A percentile compares a stretch with the other conserved stretches of the same genome.
Evolutionary conservation across 2,113 vertebrate species (phyloP).

Genomic region (Manacus vitellinus): DNA sequence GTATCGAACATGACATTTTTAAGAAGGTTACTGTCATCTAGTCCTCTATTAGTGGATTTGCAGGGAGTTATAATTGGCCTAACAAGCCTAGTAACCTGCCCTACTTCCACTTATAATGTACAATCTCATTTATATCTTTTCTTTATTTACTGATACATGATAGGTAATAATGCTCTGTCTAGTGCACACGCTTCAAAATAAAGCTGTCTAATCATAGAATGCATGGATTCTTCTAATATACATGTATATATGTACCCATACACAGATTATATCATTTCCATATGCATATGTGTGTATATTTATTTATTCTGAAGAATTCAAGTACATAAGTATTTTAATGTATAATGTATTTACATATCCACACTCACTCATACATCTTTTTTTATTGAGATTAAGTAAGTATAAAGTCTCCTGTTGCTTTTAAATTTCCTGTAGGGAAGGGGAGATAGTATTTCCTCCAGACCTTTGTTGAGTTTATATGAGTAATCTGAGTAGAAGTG

Average conservation of each 20-base stretch:
- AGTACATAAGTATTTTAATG: background rate
- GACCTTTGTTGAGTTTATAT: background rate
- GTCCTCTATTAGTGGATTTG: slow-evolving; percentile 71
- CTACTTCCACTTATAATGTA: slow-evolving; percentile 72
- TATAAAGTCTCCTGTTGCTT: background rate
- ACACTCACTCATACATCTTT: fast-evolving
- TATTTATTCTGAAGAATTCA: background rate
- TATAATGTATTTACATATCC: background rate
- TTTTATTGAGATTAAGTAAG: background rate
- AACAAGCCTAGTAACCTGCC: slow-evolving; percentile 73
- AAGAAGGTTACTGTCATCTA: slow-evolving; percentile 77
- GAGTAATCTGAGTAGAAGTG: background rate
- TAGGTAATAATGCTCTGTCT: background rate
- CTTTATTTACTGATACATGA: slow-evolving; percentile 52
- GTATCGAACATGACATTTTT: slow-evolving; percentile 78
- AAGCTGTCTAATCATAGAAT: background rate
- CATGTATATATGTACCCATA: background rate
- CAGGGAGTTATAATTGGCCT: slow-evolving; percentile 75
- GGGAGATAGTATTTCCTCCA: background rate
- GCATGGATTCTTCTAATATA: background rate
- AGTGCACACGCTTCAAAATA: background rate
- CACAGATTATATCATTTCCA: background rate
- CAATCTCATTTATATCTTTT: slow-evolving; percentile 44
- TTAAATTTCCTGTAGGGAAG: background rate
- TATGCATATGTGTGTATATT: background rate